phyloP scores from a whole-genome alignment of 2,113 vertebrate genomes.

The Indri indri region DNA sequence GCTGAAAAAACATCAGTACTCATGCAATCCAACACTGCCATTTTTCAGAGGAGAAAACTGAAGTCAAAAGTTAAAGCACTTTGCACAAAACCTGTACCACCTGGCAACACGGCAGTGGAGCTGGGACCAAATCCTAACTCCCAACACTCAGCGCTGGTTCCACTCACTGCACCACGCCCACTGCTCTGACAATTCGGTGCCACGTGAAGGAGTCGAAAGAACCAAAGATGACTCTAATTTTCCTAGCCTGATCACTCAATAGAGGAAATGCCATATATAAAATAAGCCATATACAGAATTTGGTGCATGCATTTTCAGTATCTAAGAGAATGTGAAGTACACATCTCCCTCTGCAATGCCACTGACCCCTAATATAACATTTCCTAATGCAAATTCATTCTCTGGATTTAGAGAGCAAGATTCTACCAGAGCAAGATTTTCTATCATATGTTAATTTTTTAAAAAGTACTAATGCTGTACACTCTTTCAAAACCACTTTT shows the following conservation, averaged over 20 bases:
- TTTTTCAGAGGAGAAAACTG: slow-evolving; percentile 55
- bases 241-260: background rate
- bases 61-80: background rate
- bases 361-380: background rate
- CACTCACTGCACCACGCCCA: background rate
- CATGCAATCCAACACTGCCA: background rate
- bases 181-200: background rate
- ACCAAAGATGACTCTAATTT: background rate
- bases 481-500: background rate
- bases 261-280: background rate
- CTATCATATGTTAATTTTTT: background rate
- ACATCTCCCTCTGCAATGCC: background rate
- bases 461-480: background rate
- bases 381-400: background rate
- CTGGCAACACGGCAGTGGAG: background rate
- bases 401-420: background rate
- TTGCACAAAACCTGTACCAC: background rate
- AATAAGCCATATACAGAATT: background rate
- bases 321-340: background rate
- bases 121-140: background rate
- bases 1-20: background rate
- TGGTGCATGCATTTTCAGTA: background rate
- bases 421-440: background rate
- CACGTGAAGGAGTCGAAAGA: background rate
- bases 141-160: too few relatives aligned